Percentiles rank a stretch among this genome's conserved stretches.
phyloP scores from a whole-genome alignment of 2,888 invertebrate genomes.

The Brachypalpus laphriformis region DNA sequence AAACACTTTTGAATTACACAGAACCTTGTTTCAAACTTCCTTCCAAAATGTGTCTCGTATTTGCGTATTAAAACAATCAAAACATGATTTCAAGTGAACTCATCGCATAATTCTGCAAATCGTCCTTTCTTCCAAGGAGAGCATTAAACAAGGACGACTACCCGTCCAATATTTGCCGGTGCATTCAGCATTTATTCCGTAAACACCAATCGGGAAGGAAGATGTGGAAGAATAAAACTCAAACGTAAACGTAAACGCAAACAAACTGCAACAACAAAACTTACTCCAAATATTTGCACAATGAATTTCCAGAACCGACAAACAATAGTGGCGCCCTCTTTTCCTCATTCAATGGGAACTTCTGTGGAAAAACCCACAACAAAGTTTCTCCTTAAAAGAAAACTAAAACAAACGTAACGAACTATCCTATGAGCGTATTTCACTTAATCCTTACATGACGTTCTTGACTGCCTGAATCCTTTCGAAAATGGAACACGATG shows the following conservation, averaged over 20 bases:
- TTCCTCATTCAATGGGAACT: not conserved
- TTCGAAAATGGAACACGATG: not conserved
- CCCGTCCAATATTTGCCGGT: constrained; percentile 23
- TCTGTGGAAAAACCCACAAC: constrained; percentile 2
- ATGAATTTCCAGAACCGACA: constrained; percentile 65
- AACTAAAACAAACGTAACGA: constrained; percentile 15
- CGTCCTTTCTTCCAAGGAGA: no score
- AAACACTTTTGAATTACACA: no score
- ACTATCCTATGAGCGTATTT: constrained; percentile 7
- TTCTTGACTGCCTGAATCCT: not conserved
- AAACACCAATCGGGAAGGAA: constrained; percentile 21
- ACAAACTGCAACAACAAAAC: constrained; percentile 45
- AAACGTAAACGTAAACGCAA: constrained; percentile 20
- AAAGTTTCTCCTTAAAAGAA: constrained; percentile 27
- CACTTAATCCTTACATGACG: constrained; percentile 31
- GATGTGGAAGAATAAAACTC: not conserved
- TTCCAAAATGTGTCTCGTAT: not conserved
- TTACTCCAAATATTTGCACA: constrained; percentile 70
- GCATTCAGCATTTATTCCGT: constrained; percentile 15
- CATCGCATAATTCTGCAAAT: not conserved
- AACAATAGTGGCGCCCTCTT: constrained; percentile 49
- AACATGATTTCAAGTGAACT: not conserved
- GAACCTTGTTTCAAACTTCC: not conserved
- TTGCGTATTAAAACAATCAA: not conserved
- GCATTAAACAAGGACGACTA: not conserved